Base-by-base conservation (phyloP, 1,140 invertebrate species). In the Drosophila nigrodunni region DNA sequence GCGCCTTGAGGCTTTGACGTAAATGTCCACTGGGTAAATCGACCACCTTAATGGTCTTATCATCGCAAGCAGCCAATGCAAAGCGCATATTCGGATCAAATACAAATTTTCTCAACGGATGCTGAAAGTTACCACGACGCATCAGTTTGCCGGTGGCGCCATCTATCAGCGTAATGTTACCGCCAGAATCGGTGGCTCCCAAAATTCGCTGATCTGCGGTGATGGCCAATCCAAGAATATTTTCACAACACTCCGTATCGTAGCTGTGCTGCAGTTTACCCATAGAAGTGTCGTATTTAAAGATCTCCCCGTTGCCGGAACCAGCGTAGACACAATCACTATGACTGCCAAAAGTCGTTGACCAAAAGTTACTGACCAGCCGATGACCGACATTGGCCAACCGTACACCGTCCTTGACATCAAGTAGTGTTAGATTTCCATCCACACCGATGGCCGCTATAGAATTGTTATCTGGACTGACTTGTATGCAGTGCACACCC, bases 291-390 rank as follows among this genome's bases (percentile, higher is more conserved):
- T 74, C 65, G 21, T 69, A 77, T 21, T 54, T 69, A 3, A 49
- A 60, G 13, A 77, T 18, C 4, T 37, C 13, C 35, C 75, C 75
- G 25, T 37, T 60, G 7, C 75, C 74, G 1, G 57, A 15, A 8
- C 69, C 75, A 1, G 65, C 75, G 44, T 39, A 77, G 13, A 77
- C 6, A 1, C 10, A 58, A 9, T 67, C 69, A 25, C 34, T 55
- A 11, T 11, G 39, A 0, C 15, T 30, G 1, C 34, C 46, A 47
- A 69, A 74, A 9, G 58, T 30, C 2, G 59, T 46, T 1, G 71
- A 77, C 65, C 71, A 77, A 46, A 44, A 49, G 30, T 77, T 68
- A 18, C 54, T 68, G 7, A 74, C 52, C 6, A 58, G n/a, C 11
- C 21, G 30, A 21, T 64, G 71, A 1, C 15, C 18, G 15, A 77